Evolutionary conservation across 2,113 vertebrate species (phyloP).

Genomic region (Silurus glanis): DNA sequence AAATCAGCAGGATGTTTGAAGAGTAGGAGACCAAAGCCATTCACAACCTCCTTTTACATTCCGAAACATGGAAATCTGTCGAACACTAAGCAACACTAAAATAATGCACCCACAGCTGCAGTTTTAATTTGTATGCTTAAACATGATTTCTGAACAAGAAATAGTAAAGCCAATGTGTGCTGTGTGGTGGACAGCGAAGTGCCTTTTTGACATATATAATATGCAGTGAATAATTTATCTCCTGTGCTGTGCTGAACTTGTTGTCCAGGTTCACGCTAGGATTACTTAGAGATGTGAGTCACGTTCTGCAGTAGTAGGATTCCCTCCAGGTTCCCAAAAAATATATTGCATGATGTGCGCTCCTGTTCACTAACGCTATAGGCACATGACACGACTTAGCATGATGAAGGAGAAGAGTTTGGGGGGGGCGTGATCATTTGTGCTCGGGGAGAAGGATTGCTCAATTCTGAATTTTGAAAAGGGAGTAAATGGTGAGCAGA

Average conservation of each 20-base stretch:
- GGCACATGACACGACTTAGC: constrained; percentile 1
- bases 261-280: constrained; percentile 11
- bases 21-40: constrained; percentile 1
- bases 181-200: neutral
- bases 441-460: constrained; percentile 9
- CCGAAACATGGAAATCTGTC: constrained; percentile 1
- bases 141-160: neutral
- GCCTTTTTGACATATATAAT: neutral
- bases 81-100: neutral
- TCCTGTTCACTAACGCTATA: neutral
- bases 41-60: constrained; percentile 13
- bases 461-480: constrained; percentile 28
- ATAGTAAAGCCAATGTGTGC: neutral
- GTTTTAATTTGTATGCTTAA: neutral
- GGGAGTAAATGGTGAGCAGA: constrained; percentile 14
- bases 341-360: constrained; percentile 8
- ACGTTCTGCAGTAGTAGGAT: constrained; percentile 22
- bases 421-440: neutral
- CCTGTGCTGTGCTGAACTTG: neutral
- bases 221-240: neutral
- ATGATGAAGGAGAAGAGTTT: neutral
- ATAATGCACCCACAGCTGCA: neutral
- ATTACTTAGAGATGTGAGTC: constrained; percentile 14
- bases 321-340: constrained; percentile 26
- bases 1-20: constrained; percentile 13